Evolutionary conservation across 2,113 vertebrate genomes (phyloP), one percentile per base, ranked within the genome.

Genomic region (Microtus richardsoni): DNA sequence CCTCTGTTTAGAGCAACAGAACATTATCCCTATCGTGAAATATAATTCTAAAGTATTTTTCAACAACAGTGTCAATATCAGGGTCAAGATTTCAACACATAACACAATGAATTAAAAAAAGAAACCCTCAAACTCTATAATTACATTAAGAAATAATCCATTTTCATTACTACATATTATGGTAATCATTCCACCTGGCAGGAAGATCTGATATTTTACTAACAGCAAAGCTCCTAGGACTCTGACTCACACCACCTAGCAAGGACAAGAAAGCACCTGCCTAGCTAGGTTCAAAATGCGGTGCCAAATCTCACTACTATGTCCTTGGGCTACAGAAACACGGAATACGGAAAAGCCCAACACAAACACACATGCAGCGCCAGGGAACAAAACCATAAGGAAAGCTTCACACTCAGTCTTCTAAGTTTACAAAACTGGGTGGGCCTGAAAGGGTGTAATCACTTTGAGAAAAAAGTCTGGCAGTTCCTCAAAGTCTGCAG

Each of bases 261-360:
- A 94, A 96, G 89, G 87, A 75, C 79, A 94, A 91, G 83, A 95
- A 96, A 91, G 74, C 84, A 88, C 62, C 88, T 94, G 79, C 89
- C 91, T 71, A 93, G 41, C 30, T 93, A 91, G 41, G 62, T 85
- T 92, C 82, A 78, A 41, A 96, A 92, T 30, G 28, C 82, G 89
- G 64, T 93, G 66, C 86, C 91, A 95, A 92, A 89, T 70, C n/a
- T 80, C 94, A 60, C n/a, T 79, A 79, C 68, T 54, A 89, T 68
- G 79, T 87, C 83, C 89, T 93, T 89, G 74, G 74, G 83, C 91
- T 93, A 93, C 83, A 86, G 83, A 86, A 68, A 86, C 41, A 87
- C 26, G 49, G 44, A 89, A 91, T 12, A 91, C 3, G 11, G 36
- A 95, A 91, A 91, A 95, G 41, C 36, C 47, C 28, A 92, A 83